These are phyloP conservation scores for Mystacides longicornis DNA, from an alignment of 2,888 invertebrate genomes.

Conservation along the genomic window DNA sequence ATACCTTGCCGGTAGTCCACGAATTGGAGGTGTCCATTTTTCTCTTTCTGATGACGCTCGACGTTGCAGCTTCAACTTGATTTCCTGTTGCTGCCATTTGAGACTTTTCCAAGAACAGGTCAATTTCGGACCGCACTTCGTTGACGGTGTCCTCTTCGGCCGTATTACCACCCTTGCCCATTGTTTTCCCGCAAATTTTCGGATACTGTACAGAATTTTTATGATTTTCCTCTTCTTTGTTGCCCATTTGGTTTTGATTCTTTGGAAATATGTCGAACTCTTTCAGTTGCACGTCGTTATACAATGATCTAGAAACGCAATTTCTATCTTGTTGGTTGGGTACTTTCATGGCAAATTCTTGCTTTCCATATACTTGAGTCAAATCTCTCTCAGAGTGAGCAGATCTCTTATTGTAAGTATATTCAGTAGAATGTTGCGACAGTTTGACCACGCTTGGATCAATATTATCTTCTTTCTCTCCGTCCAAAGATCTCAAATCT, in stretches of 20 bases:
- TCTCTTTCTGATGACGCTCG: conserved; percentile 14
- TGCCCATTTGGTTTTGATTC: conserved; percentile 6
- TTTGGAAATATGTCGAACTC: conserved; percentile 6
- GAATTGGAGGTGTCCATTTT: conserved; percentile 13
- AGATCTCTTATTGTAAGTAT: neutral
- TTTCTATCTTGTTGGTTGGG: neutral
- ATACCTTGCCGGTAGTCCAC: conserved; percentile 19
- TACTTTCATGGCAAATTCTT: neutral
- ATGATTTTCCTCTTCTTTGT: conserved; percentile 10
- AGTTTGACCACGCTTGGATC: neutral
- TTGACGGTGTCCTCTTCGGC: conserved; percentile 7
- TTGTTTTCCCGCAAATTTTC: neutral
- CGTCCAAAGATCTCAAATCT: conserved; percentile 19
- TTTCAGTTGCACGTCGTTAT: neutral
- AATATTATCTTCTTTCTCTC: conserved; percentile 7
- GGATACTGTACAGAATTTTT: conserved; percentile 9
- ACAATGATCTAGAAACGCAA: neutral
- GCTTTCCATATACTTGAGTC: neutral
- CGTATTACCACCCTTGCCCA: conserved; percentile 6
- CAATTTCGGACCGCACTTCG: conserved; percentile 15
- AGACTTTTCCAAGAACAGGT: conserved; percentile 22
- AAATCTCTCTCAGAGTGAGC: neutral
- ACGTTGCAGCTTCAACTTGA: conserved; percentile 7
- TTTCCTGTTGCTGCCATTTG: conserved; percentile 12
- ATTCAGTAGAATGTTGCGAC: neutral